Base-by-base conservation (phyloP, 30 jellyfish, hydroid and myxozoan genomes). In the Pseudorhiza aurosa region DNA sequence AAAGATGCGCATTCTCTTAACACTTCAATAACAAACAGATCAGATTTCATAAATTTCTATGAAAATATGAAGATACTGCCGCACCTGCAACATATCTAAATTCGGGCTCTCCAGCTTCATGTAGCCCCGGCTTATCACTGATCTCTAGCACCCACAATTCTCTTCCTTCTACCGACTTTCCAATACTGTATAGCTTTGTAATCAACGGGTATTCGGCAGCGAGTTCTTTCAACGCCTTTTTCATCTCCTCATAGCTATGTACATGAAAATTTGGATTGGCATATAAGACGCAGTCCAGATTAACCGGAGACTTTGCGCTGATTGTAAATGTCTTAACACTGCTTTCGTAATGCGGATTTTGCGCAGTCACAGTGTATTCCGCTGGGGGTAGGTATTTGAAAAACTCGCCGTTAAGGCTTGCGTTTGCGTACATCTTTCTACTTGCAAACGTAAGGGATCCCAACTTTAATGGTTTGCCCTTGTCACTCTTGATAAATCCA, bases 81-180 rank as follows among this genome's bases (percentile, higher is more conserved):
- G 1, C 33, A 87, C 99, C 99, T 81, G 97, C 99, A 18, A 94
- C 77, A 25, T 65, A 77, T 56, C 79, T 78, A 56, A 94, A 53
- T 39, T 94, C 99, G 0, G 99, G 99, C 42, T 94, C 97, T 25
- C 99, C 99, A 40, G 99, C 72, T 57, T 94, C 96, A 53, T 87
- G 99, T 2, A 65, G 35, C 35, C 99, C 99, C 2, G 99, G 99
- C 26, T 83, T 85, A 33, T 77, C 95, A 45, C 93, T 75, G 31
- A 94, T 68, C 56, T 94, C 99, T 65, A 94, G 18, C 24, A 83
- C 99, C 95, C 88, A 84, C 62, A 94, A 43, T 26, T 87, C 89
- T 47, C 94, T 82, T 26, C 97, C 97, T 62, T 94, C 68, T 58
- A 87, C 97, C 1, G 99, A 94, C 57, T 76, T 74, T 26, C 99